A percentile compares a stretch with the other conserved stretches of the same genome.
Evolutionary conservation across 2,113 vertebrate species (phyloP).

Genomic region (Peromyscus polionotus): DNA sequence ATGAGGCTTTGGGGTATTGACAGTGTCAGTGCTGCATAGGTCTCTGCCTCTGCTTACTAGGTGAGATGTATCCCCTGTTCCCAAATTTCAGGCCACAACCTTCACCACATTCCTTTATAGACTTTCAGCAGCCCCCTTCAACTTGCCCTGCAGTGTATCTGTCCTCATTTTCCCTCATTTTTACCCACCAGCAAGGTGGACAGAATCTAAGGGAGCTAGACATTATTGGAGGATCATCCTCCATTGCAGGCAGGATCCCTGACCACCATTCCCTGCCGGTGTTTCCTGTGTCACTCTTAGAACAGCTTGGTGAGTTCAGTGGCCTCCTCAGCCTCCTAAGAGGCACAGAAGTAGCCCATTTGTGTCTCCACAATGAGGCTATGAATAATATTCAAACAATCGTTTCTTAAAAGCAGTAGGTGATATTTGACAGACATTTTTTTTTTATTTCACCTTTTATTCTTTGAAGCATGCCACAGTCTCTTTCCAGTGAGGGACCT

Average conservation of each 20-base stretch:
- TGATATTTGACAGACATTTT: conserved; percentile 18
- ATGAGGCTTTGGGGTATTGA: no score
- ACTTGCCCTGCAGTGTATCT: background rate
- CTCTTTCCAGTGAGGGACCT: background rate
- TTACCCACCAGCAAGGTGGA: background rate
- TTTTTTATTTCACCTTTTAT: background rate
- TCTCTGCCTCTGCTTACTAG: background rate
- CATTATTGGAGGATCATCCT: background rate
- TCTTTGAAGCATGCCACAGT: background rate
- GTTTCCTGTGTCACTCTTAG: background rate
- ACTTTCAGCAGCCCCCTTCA: background rate
- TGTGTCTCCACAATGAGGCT: background rate
- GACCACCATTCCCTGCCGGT: background rate
- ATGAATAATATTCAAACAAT: background rate
- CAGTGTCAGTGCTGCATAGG: background rate
- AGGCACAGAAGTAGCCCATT: background rate
- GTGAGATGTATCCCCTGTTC: background rate
- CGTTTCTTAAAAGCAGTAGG: background rate
- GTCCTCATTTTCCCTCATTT: background rate
- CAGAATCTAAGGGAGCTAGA: background rate
- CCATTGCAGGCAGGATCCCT: background rate
- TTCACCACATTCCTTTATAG: background rate
- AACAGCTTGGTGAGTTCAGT: background rate
- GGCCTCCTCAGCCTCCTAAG: background rate
- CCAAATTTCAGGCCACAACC: background rate